Evolutionary conservation across 2,113 vertebrate species (phyloP).

Genomic region (Halcyon malimbica): DNA sequence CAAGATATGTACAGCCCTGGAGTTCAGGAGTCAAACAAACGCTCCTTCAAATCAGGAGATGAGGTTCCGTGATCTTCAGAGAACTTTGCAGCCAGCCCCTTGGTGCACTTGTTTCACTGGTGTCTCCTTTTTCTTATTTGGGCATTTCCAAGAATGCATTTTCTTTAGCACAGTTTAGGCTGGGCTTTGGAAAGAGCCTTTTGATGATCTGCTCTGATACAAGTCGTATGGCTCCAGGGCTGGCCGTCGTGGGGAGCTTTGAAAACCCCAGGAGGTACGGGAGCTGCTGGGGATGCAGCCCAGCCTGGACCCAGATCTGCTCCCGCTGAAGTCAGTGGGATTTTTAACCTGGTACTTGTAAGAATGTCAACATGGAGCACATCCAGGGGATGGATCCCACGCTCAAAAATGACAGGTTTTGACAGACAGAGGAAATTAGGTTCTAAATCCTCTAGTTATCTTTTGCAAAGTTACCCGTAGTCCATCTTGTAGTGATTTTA

Average conservation of each 20-base stretch:
- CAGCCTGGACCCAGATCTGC: neutral
- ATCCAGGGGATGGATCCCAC: neutral
- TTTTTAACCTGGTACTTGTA: rapidly evolving
- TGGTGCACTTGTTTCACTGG: rapidly evolving
- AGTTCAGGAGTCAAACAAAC: rapidly evolving
- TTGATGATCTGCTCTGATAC: neutral
- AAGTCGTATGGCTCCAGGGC: rapidly evolving
- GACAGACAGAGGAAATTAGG: conserved; percentile 8
- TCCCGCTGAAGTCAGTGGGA: rapidly evolving
- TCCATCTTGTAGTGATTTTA: conserved; percentile 7
- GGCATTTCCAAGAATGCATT: rapidly evolving
- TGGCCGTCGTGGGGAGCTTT: neutral
- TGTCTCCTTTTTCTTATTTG: neutral
- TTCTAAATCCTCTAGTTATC: conserved; percentile 2
- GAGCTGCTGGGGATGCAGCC: neutral
- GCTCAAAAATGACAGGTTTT: neutral
- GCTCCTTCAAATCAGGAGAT: rapidly evolving
- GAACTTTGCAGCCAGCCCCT: neutral
- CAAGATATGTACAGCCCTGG: rapidly evolving
- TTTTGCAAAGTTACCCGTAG: neutral
- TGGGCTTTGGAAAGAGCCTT: neutral
- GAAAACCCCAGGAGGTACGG: neutral
- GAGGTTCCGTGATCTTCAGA: rapidly evolving
- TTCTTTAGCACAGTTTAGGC: neutral
- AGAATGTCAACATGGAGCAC: neutral